These are phyloP conservation scores for Drosophila bocki DNA, from an alignment of 1,140 invertebrate species.

Conservation along the genomic window DNA sequence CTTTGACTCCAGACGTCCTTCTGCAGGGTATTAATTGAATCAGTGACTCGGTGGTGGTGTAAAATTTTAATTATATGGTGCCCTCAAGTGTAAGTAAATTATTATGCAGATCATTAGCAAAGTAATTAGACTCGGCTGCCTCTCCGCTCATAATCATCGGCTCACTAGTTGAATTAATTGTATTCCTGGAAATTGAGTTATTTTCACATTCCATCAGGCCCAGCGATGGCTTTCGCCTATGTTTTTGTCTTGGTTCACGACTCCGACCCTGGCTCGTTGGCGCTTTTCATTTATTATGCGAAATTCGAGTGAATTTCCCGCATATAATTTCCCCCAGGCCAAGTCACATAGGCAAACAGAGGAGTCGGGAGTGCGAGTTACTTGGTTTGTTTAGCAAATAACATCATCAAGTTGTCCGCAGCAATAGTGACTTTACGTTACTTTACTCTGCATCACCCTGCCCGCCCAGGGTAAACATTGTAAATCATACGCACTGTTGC, in stretches of 20 bases:
- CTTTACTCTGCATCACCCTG: conserved; percentile 22
- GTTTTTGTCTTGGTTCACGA: neutral
- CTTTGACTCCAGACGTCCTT: neutral
- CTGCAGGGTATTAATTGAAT: conserved; percentile 37
- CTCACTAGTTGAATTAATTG: conserved; percentile 67
- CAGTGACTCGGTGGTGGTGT: conserved; percentile 19
- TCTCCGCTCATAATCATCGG: conserved; percentile 22
- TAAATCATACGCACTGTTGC: conserved; percentile 73
- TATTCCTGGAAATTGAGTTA: conserved; percentile 73
- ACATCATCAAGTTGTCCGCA: conserved; percentile 44
- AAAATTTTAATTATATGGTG: conserved; percentile 67
- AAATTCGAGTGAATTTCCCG: conserved; percentile 58
- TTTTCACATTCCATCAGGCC: conserved; percentile 58
- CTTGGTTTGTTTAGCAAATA: conserved; percentile 45
- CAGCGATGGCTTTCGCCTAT: conserved; percentile 4
- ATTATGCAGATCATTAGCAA: conserved; percentile 79
- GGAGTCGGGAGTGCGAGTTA: conserved; percentile 24
- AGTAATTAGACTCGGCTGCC: conserved; percentile 56
- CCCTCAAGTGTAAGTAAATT: conserved; percentile 71
- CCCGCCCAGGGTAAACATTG: conserved; percentile 53
- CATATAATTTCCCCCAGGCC: conserved; percentile 44
- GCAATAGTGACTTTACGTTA: conserved; percentile 9
- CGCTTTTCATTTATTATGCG: conserved; percentile 72
- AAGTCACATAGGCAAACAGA: conserved; percentile 57
- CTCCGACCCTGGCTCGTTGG: conserved; percentile 7